Evolutionary conservation across 2,888 invertebrate species (phyloP).

Genomic region (Nebria salina): DNA sequence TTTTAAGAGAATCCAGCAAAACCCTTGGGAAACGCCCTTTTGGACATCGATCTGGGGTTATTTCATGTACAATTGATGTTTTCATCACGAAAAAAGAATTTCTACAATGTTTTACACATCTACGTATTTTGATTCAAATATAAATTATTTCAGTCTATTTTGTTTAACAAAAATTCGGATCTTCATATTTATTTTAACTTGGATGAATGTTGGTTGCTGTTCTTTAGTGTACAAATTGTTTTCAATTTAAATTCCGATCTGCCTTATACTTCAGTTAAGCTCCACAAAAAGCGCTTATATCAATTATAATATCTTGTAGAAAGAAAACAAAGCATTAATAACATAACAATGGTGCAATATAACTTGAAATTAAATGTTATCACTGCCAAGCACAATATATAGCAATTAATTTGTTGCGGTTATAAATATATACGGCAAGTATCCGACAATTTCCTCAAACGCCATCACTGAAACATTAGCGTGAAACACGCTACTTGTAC

Average conservation of each 20-base stretch:
- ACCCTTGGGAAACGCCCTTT: constrained; percentile 11
- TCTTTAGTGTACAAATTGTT: no score
- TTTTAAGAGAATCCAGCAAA: constrained; percentile 2
- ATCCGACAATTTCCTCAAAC: neutral
- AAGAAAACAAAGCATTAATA: neutral
- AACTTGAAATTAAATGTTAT: neutral
- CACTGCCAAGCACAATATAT: neutral
- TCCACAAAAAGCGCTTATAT: no score
- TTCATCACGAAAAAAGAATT: neutral
- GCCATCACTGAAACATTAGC: neutral
- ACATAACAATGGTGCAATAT: neutral
- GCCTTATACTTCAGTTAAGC: neutral
- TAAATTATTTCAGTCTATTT: no score
- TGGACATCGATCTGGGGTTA: constrained; percentile 8
- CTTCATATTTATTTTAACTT: no score
- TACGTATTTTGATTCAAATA: no score
- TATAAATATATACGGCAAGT: neutral
- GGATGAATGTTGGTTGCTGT: no score
- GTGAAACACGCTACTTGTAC: constrained; percentile 7
- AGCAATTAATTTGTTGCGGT: constrained; percentile 2
- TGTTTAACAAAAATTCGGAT: no score
- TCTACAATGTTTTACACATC: no score
- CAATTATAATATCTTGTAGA: neutral
- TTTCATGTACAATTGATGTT: neutral
- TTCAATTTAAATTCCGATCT: no score